These are phyloP conservation scores for Cheumatopsyche charites DNA, from an alignment of 1,140 invertebrate genomes.

Conservation along the genomic window DNA sequence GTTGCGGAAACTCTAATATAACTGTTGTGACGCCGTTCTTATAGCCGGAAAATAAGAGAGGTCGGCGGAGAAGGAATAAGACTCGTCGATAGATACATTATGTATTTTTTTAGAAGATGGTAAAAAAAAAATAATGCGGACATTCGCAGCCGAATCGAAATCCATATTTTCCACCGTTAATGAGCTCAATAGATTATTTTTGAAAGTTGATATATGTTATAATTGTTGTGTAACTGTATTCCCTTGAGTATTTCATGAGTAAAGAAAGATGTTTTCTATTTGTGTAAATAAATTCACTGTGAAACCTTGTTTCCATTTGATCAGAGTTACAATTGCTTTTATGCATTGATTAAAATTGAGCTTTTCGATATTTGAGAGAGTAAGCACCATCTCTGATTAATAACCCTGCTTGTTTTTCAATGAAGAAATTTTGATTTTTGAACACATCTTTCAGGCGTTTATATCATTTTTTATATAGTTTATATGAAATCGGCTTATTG, in stretches of 20 bases:
- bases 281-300: no score
- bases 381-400: no score
- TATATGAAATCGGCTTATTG: not conserved
- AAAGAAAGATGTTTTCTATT: no score
- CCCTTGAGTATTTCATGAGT: no score
- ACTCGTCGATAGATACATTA: slow-evolving; percentile 21
- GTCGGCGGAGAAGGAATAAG: slow-evolving; percentile 11
- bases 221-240: not conserved
- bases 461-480: not conserved
- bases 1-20: slow-evolving; percentile 47
- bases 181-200: slow-evolving; percentile 22
- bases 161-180: slow-evolving; percentile 15
- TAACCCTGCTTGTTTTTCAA: no score
- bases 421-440: no score
- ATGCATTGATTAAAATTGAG: no score
- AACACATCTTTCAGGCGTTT: no score
- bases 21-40: slow-evolving; percentile 34
- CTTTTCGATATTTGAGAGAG: no score
- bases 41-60: slow-evolving; percentile 37
- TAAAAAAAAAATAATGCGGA: not conserved
- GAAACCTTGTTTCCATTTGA: no score
- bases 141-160: not conserved
- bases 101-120: slow-evolving; percentile 25
- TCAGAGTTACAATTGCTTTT: no score
- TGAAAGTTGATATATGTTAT: slow-evolving; percentile 10